Evolutionary conservation across 2,797 vertebrate genomes (phyloP), one percentile per base, ranked within the genome.

Genomic region (Amphiprion clarkii): DNA sequence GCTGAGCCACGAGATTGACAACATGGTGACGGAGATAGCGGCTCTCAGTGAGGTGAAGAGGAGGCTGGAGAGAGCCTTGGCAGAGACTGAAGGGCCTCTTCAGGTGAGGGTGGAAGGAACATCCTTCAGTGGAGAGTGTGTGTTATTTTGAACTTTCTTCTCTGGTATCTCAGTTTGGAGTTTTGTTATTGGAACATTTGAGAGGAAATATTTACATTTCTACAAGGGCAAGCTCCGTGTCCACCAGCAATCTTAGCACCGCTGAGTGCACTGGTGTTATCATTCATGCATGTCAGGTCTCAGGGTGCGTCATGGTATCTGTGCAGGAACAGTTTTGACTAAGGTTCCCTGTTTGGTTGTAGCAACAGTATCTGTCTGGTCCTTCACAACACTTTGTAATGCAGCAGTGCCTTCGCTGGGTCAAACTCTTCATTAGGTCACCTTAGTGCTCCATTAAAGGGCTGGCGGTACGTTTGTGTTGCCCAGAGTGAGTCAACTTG

Each of bases 1-100:
- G 94, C 94, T 99, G 73, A 93, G 80, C 81, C 95, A 95, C n/a
- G 98, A 99, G 91, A 94, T 96, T 6, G 96, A 97, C 74, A 96
- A 95, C 91, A 96, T 99, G 95, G 95, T 97, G 62, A 96, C 93
- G 1, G 98, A 99, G 92, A 98, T 95, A 55, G 95, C 95, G 0
- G 92, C 94, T 0, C 95, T 98, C 27, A 89, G 73, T 0, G 97
- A 97, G 36, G 76, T 96, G 69, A 98, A 97, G 90, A 95, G 93
- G 72, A 93, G 95, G 70, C 86, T 99, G 87, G 98, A 99, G 79
- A 96, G 97, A 87, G 96, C 96, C 21, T 71, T 99, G 74, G 92
- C 88, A 0, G 96, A 98, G 92, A 96, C 96, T 0, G 96, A 98
- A 82, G 95, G 96, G 0, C 97, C 97, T 25, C 92, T 98, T 55